Evolutionary conservation across 2,888 invertebrate species (phyloP).

Genomic region (Myopa testacea): DNA sequence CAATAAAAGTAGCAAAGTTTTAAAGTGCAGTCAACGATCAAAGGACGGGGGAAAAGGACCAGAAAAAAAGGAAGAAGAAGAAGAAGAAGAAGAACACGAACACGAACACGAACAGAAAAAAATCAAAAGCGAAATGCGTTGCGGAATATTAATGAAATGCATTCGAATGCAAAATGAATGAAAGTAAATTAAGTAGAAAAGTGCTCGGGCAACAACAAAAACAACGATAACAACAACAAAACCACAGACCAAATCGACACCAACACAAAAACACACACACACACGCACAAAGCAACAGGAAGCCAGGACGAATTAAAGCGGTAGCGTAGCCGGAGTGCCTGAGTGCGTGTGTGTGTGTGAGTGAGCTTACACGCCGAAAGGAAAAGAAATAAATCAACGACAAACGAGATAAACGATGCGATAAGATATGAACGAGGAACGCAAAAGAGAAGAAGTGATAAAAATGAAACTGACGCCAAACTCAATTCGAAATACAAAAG

Average conservation of each 20-base stretch:
- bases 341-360: not conserved
- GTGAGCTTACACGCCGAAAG: conserved; percentile 40
- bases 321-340: not conserved
- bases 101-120: not conserved
- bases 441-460: not conserved
- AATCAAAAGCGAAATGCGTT: not conserved
- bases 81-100: not conserved
- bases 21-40: not conserved
- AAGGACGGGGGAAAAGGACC: not conserved
- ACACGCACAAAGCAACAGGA: not conserved
- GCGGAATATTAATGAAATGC: conserved; percentile 26
- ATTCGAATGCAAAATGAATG: conserved; percentile 20
- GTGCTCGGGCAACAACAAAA: conserved; percentile 45
- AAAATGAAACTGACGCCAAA: not conserved
- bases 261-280: conserved; percentile 16
- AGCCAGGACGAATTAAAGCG: not conserved
- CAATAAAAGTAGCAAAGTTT: conserved; percentile 3
- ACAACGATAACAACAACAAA: conserved; percentile 23
- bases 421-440: conserved; percentile 52
- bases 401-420: conserved; percentile 64
- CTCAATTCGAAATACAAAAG: no score
- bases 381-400: conserved; percentile 63
- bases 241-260: conserved; percentile 11
- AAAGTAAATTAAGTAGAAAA: conserved; percentile 62
- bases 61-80: not conserved